Conservation (phyloP, 1,140 invertebrate genomes). For the Lamellibrachia luymesi region DNA sequence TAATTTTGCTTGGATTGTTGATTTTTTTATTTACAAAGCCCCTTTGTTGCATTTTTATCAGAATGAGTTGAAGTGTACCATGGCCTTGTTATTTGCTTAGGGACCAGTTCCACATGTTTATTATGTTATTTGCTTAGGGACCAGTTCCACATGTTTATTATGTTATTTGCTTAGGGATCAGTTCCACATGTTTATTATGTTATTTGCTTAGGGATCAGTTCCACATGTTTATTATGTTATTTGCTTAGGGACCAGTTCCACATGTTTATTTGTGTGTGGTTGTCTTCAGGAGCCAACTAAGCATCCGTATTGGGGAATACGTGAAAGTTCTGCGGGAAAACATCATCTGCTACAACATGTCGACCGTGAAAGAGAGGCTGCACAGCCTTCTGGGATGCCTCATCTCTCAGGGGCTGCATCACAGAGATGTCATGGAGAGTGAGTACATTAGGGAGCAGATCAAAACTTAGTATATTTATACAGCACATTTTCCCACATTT, state of each 20-base stretch:
- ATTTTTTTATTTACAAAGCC: too few relatives aligned
- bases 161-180: too few relatives aligned
- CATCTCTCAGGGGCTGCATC: slow-evolving; percentile 45
- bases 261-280: background rate
- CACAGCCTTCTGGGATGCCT: slow-evolving; percentile 39
- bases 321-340: slow-evolving; percentile 43
- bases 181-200: too few relatives aligned
- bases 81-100: background rate
- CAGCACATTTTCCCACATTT: background rate
- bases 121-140: too few relatives aligned
- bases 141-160: too few relatives aligned
- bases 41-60: background rate
- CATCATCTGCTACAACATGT: slow-evolving; percentile 15
- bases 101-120: too few relatives aligned
- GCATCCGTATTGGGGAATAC: slow-evolving; percentile 45
- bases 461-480: background rate
- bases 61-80: background rate
- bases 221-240: too few relatives aligned
- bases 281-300: slow-evolving; percentile 30
- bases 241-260: background rate
- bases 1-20: too few relatives aligned
- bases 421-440: slow-evolving; percentile 46
- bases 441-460: slow-evolving; percentile 26
- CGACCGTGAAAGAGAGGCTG: slow-evolving; percentile 35
- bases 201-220: too few relatives aligned